Conservation (phyloP, 2,797 vertebrate species). For the Epinephelus malabaricus region DNA sequence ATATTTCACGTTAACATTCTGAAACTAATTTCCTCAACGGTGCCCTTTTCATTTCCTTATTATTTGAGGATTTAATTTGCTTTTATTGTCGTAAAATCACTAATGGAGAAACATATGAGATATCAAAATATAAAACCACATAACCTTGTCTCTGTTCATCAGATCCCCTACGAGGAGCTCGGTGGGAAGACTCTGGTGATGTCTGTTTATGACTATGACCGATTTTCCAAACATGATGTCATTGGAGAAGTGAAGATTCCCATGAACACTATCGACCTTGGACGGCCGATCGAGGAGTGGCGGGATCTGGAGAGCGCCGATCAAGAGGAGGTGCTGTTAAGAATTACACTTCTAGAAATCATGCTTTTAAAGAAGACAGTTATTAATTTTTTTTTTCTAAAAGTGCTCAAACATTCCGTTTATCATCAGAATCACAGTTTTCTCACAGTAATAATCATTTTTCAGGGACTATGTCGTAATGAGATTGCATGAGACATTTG, state of each 20-base stretch:
- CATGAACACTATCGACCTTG: constrained; percentile 97
- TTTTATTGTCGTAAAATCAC: neutral
- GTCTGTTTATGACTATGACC: constrained; percentile 98
- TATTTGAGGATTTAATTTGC: neutral
- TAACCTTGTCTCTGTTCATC: neutral
- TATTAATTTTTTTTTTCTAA: neutral
- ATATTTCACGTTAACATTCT: neutral
- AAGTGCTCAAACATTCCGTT: neutral
- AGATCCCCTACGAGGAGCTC: constrained; percentile 97
- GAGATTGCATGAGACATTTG: neutral
- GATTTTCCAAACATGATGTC: constrained; percentile 99
- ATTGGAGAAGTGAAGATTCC: constrained; percentile 96
- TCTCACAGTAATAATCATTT: neutral
- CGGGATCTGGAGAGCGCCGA: constrained; percentile 94
- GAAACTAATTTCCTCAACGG: neutral
- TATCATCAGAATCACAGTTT: neutral
- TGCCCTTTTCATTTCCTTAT: neutral
- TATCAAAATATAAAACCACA: neutral
- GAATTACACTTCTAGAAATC: neutral
- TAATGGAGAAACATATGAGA: neutral
- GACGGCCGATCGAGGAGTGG: constrained; percentile 98
- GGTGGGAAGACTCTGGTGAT: constrained; percentile 96
- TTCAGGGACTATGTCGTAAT: neutral
- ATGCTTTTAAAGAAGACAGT: neutral
- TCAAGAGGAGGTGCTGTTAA: constrained; percentile 93